Base-by-base conservation (phyloP, 1,140 invertebrate species). In the Cephus cinctus region DNA sequence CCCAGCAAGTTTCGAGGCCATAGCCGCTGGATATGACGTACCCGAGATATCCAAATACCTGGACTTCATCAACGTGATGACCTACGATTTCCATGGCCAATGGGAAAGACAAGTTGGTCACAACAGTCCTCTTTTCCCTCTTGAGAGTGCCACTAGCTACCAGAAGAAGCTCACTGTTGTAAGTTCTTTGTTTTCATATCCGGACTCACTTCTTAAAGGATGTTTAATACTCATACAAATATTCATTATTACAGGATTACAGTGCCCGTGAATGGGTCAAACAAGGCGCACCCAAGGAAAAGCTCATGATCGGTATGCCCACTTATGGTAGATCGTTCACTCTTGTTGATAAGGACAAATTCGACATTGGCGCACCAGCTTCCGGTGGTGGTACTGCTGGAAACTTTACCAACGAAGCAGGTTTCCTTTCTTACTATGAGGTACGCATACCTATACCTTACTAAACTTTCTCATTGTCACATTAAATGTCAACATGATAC, bases 251-350 rank as follows among this genome's bases (percentile, higher is more conserved):
- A n/a, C 62, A 92, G 90, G 92, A 95, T 69, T 94, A 85, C 61
- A 93, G 92, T 53, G 91, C 92, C 0, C 81, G 89, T 9, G 91
- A 96, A 75, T 97, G 94, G 94, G 86, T 93, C 0, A 89, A 91
- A 59, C 89, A 94, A 74, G 96, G 95, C 25, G 94, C 94, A 4
- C 94, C 95, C 1, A 93, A 90, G 67, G 90, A 96, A 69, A 98
- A 98, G 73, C 78, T 98, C 0, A 88, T 96, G 79, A 90, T 98
- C 42, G 95, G 95, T 45, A 91, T 96, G 85, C 90, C 94, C 4
- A 96, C 92, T 0, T 98, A 97, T 65, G 96, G 96, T 12, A 80
- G 94, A 44, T 93, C 92, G 2, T 99, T 98, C 73, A 95, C 91
- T 5, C 76, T 99, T n/a, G 86, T 88, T 5, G 90, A 96, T 63